Evolutionary conservation across 2,888 invertebrate genomes (phyloP), one percentile per base, ranked within the genome.

Genomic region (Dynastes hyllus): DNA sequence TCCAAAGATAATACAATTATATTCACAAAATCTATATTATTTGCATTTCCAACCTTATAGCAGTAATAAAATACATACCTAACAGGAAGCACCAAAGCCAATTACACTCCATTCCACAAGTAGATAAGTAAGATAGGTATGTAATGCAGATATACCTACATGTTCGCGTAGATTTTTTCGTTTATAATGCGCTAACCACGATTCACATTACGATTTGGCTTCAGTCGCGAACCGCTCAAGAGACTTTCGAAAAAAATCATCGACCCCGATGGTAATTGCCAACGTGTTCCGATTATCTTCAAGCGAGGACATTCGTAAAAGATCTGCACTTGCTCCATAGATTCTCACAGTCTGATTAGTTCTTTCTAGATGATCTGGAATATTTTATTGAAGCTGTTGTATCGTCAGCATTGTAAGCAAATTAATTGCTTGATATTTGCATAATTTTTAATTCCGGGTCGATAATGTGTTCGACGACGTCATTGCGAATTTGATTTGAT

Each of bases 261-360:
- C 61, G 61, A 61, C 29, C 61, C 61, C 61, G 29, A 27, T 61
- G 61, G 61, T 61, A 61, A 61, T 61, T 61, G 61, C 29, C 29
- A 61, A 61, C 61, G 29, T 61, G 61, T 61, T 61, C 61, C 61
- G 61, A 11, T 27, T 61, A 61, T 61, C 61, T 61, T 61, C 61
- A 61, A 61, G 27, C 61, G 61, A 61, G 29, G 16, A 61, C 61
- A 11, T 45, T 45, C 45, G 45, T 45, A 45, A 22, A 5, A 61
- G 2, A 11, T 27, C 2, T 16, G 22, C 22, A 16, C 16, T 22
- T 16, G 58, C 1, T 22, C 16, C 61, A 1, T 61, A 61, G 27
- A 61, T 58, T 2, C 6, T 8, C 58, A 2, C 22, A 8, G 16
- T 58, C n/a, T n/a, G 8, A 58, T 58, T 6, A 16, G 58, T 22